Percentiles rank a stretch among this genome's conserved stretches.
These are phyloP conservation scores for Drosophila nebulosa DNA, from an alignment of 1,140 invertebrate genomes.

Conservation along the genomic window DNA sequence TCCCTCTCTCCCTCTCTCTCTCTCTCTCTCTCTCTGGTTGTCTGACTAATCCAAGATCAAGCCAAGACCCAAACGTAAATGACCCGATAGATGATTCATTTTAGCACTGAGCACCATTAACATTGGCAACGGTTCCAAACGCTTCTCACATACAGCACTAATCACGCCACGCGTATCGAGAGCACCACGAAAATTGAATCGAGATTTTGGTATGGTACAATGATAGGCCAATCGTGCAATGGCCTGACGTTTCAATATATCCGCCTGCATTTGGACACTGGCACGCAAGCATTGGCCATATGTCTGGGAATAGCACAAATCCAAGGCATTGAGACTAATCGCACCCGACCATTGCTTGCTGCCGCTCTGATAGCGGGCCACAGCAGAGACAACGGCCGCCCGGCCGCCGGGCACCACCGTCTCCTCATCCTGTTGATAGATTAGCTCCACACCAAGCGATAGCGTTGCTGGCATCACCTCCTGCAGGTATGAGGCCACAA, in stretches of 20 bases:
- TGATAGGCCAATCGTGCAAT: conserved; percentile 16
- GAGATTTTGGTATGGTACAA: conserved; percentile 14
- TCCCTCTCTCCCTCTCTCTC: not conserved
- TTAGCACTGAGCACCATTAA: conserved; percentile 19
- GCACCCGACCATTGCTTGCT: conserved; percentile 16
- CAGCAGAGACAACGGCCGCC: conserved; percentile 6
- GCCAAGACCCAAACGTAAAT: conserved; percentile 27
- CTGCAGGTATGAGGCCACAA: conserved; percentile 34
- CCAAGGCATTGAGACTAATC: conserved; percentile 15
- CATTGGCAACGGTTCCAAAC: conserved; percentile 19
- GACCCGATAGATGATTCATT: conserved; percentile 19
- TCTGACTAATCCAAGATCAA: conserved; percentile 17
- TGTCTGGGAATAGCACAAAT: conserved; percentile 27
- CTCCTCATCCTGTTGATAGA: conserved; percentile 32
- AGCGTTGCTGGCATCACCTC: conserved; percentile 12
- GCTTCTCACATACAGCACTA: conserved; percentile 29
- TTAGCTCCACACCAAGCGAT: conserved; percentile 19
- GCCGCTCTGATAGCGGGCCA: conserved; percentile 22
- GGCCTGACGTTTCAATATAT: conserved; percentile 24
- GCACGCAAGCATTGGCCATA: conserved; percentile 21
- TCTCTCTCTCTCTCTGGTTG: not conserved
- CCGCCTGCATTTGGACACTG: conserved; percentile 20
- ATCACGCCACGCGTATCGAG: conserved; percentile 28
- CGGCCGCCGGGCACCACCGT: conserved; percentile 16
- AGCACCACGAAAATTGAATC: conserved; percentile 23